Evolutionary conservation across 92 coral and sea anemone species (phyloP), one percentile per base, ranked within the genome.

Genomic region (Epizoanthus illoricatus): DNA sequence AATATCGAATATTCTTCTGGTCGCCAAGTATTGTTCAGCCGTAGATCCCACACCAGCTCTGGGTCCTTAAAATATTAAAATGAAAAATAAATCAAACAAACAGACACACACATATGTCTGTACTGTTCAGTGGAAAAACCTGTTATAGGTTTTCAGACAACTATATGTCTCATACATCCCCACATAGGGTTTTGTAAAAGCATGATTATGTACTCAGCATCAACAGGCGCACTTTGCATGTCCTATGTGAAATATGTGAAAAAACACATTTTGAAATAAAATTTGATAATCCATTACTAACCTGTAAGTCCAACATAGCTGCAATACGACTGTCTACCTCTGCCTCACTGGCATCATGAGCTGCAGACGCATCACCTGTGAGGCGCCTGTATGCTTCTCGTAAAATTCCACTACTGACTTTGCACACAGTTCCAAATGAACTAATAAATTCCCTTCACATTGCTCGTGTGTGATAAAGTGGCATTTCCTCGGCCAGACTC

Each of bases 351-450:
- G 45, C 43, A 23, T 12, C 4, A 10, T 24, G 28, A 0, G 71
- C 10, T 66, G 71, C 9, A 7, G 71, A 66, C 4, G 59, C 43
- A 82, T 82, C 86, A 39, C 80, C 79, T 69, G 79, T 82, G 21
- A 82, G 75, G 45, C 80, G 72, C 41, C 84, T 42, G 5, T 42
- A 42, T 42, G 47, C 47, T 42, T 42, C 71, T 4, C 71, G 71
- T 16, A 66, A 24, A 3, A 66, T 16, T 24, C 71, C 42, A 24
- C 9, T 66, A 2, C 13, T 23, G 45, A 42, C 47, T 5, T 33
- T 23, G 7, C 45, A 10, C 28, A 66, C 11, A 4, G 42, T 66
- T 1, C 71, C 71, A 66, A 66, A 66, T 2, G 15, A 33, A 3
- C 45, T 12, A 33, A 66, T 66, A 12, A 66, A 24, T 7, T 66